A percentile compares a stretch with the other conserved stretches of the same genome.
Evolutionary conservation across 1,140 invertebrate genomes (phyloP).

Genomic region (Propsilocerus akamusi): DNA sequence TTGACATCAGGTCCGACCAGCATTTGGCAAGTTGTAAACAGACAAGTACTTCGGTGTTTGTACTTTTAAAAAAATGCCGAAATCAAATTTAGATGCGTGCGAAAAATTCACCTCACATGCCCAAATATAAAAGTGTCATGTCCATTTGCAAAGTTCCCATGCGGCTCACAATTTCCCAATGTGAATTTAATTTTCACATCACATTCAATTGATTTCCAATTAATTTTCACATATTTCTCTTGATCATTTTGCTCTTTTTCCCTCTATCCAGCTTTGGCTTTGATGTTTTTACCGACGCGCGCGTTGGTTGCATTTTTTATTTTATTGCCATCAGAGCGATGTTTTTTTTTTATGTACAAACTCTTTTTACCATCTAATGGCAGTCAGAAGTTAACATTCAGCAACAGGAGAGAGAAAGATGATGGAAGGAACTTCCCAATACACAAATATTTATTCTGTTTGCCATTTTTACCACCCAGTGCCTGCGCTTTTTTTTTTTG

Average conservation of each 20-base stretch:
- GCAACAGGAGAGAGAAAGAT: too few relatives aligned
- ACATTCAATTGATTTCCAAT: conserved; percentile 3
- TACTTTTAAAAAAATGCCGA: too few relatives aligned
- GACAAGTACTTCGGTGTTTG: too few relatives aligned
- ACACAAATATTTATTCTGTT: not conserved
- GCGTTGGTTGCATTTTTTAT: too few relatives aligned
- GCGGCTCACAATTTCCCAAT: not conserved
- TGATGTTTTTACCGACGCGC: not conserved
- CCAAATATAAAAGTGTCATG: too few relatives aligned
- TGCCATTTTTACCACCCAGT: not conserved
- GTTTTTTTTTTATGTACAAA: not conserved
- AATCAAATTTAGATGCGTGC: too few relatives aligned
- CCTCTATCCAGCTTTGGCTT: not conserved
- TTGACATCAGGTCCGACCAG: too few relatives aligned
- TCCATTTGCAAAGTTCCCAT: conserved; percentile 3
- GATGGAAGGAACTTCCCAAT: too few relatives aligned
- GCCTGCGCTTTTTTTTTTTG: not conserved
- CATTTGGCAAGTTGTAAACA: too few relatives aligned
- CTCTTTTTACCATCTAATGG: not conserved
- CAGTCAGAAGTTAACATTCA: too few relatives aligned
- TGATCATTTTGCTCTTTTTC: not conserved
- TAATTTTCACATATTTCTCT: conserved; percentile 3
- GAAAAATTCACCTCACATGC: too few relatives aligned
- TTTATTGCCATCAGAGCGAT: not conserved
- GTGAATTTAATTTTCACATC: conserved; percentile 4